Conservation (phyloP, 2,113 vertebrate species). For the Picathartes gymnocephalus region DNA sequence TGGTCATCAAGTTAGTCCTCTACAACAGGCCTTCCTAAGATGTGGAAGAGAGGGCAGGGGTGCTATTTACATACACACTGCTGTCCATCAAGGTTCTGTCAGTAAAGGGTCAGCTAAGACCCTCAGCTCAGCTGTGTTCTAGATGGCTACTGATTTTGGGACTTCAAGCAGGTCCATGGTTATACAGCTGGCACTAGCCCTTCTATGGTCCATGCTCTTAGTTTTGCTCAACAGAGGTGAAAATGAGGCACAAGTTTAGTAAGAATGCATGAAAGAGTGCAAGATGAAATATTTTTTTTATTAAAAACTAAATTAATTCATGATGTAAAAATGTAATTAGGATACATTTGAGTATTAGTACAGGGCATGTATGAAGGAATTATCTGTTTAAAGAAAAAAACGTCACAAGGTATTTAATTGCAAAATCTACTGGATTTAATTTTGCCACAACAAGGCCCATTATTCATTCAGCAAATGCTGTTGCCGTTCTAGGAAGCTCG, state of each 20-base stretch:
- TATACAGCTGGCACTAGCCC: background rate
- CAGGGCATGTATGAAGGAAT: background rate
- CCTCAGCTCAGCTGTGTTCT: background rate
- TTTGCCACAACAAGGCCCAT: background rate
- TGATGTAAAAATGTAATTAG: background rate
- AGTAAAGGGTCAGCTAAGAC: background rate
- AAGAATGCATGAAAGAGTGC: background rate
- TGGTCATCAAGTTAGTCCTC: background rate
- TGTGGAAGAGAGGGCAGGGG: background rate
- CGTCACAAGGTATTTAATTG: background rate
- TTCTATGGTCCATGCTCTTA: background rate
- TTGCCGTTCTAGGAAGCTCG: background rate
- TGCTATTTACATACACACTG: background rate
- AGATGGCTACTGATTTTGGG: background rate
- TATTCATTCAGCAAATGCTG: background rate
- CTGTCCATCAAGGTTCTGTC: background rate
- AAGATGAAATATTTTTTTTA: background rate
- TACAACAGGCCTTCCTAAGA: background rate
- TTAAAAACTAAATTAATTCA: background rate
- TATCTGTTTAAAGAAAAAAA: background rate
- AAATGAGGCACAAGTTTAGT: background rate
- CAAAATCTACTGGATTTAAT: background rate
- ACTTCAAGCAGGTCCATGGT: background rate
- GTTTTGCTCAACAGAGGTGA: background rate
- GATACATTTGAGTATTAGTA: background rate